phyloP scores from a whole-genome alignment of 2,797 vertebrate genomes.

The Gallinago nigripennis region DNA sequence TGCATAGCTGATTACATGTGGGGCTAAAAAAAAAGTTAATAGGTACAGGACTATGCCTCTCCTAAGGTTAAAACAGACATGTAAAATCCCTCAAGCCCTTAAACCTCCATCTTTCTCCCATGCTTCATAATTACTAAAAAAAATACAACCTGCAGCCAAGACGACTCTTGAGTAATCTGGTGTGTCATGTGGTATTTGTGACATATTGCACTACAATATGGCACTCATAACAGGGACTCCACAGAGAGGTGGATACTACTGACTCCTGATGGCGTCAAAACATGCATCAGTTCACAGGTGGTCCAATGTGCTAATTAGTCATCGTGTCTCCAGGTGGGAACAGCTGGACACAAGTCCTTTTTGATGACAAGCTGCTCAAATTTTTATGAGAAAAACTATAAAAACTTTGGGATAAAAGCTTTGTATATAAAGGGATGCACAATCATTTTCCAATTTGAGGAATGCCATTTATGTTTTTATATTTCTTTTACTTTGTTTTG shows the following conservation, averaged over 20 bases:
- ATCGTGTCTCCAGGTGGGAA: rapidly evolving
- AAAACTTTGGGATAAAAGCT: background rate
- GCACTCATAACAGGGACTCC: background rate
- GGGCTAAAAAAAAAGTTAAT: background rate
- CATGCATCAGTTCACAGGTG: background rate
- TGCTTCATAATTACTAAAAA: background rate
- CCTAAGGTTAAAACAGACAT: background rate
- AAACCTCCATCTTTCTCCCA: background rate
- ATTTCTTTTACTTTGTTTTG: background rate
- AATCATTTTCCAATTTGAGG: background rate
- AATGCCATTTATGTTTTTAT: background rate
- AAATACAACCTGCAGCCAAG: background rate
- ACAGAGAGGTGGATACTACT: background rate
- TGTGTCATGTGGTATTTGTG: background rate
- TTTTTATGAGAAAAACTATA: background rate
- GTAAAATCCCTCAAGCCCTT: background rate
- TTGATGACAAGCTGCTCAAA: background rate
- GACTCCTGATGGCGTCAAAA: background rate
- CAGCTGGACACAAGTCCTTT: background rate
- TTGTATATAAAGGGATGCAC: background rate
- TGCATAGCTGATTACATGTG: background rate
- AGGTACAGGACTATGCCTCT: background rate
- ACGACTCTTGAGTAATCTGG: background rate
- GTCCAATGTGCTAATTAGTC: background rate
- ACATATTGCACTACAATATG: background rate